These are phyloP conservation scores for Wasmannia auropunctata DNA, from an alignment of 1,140 invertebrate species.

Conservation along the genomic window DNA sequence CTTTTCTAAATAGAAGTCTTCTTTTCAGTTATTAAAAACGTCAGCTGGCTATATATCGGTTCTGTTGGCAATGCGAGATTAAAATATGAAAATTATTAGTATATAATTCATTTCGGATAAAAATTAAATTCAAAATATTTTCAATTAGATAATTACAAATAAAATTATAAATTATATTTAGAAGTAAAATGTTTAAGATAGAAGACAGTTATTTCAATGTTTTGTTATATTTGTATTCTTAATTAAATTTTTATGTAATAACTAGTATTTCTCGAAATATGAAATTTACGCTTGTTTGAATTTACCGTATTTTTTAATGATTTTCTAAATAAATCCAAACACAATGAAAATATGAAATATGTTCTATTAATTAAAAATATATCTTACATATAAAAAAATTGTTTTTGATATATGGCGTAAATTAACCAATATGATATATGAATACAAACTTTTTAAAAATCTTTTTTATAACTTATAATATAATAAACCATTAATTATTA, in stretches of 20 bases:
- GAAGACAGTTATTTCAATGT: background rate
- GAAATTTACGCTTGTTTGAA: background rate
- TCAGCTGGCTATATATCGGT: conserved; percentile 25
- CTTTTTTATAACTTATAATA: no score
- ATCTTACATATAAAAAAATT: background rate
- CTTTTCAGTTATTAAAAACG: conserved; percentile 21
- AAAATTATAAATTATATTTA: background rate
- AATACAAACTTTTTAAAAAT: no score
- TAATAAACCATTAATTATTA: no score
- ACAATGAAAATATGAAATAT: background rate
- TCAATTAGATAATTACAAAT: background rate
- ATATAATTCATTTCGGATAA: background rate
- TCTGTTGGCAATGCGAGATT: background rate
- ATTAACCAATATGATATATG: no score
- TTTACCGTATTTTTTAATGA: background rate
- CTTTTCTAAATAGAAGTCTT: background rate
- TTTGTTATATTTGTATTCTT: background rate
- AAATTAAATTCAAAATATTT: background rate
- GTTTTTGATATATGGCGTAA: no score
- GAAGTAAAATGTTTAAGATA: background rate
- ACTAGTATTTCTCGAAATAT: background rate
- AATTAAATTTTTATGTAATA: background rate
- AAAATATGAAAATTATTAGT: background rate
- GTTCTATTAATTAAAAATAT: background rate
- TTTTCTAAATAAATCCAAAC: no score